Evolutionary conservation across 2,797 vertebrate species (phyloP), one percentile per base, ranked within the genome.

Genomic region (Cyprinella venusta): DNA sequence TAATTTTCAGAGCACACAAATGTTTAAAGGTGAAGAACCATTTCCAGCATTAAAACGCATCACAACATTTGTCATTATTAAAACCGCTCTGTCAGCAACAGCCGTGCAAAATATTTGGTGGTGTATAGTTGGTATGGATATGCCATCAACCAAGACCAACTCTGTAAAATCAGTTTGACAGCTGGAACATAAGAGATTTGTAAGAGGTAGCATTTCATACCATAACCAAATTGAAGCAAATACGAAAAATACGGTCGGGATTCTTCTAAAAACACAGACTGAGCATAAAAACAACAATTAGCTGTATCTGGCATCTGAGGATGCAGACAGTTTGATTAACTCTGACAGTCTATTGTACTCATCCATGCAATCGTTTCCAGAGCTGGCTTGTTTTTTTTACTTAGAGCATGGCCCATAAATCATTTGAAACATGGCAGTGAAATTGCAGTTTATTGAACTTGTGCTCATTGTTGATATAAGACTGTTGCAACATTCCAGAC

Each of bases 211-310:
- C 50, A 8, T 76, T 82, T 65, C 69, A 65, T 26, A 81, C 64
- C 30, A 65, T 24, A 48, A 56, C 50, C 38, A 77, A 19, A 45
- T 50, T 70, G 16, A 68, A 85, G 54, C 18, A 76, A 81, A 65
- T 81, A 19, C 42, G 48, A 82, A 76, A 33, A 56, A 42, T 40
- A 42, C 75, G 79, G 68, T 79, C 45, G 69, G 48, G 18, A 78
- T 79, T 87, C 74, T 87, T 86, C 74, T 67, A 56, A 89, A 85
- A 87, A 82, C 63, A 59, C 86, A 85, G 70, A 70, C 85, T 15
- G 15, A 16, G 45, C 45, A 65, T 87, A 83, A 67, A 86, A 45
- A 45, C 42, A 45, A 42, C 77, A 85, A 81, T 50, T 45, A 68
- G 76, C 12, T 86, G 70, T 86, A 76, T 88, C 82, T 90, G 86